Evolutionary conservation across 2,888 invertebrate species (phyloP).

Genomic region (Tetranychus truncatus): DNA sequence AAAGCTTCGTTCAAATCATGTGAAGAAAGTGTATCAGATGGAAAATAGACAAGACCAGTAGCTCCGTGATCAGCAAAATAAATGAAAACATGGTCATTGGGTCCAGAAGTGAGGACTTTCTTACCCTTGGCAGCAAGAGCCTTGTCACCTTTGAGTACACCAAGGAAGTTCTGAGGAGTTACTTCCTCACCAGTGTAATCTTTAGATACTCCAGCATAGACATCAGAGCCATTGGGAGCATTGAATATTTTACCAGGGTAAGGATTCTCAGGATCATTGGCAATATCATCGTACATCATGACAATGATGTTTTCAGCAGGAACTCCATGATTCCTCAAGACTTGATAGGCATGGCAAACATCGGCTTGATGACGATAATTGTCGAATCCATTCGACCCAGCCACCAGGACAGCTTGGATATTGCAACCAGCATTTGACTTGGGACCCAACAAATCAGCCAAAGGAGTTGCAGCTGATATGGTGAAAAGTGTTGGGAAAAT

Average conservation of each 20-base stretch:
- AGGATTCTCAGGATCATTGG: conserved; percentile 38
- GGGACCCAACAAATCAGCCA: too few species aligned
- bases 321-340: conserved; percentile 38
- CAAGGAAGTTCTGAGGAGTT: conserved; percentile 40
- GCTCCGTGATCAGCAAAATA: conserved; percentile 43
- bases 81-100: conserved; percentile 34
- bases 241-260: conserved; percentile 41
- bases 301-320: conserved; percentile 41
- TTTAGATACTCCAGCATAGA: conserved; percentile 40
- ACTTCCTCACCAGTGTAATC: conserved; percentile 40
- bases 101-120: conserved; percentile 33
- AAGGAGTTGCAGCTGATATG: too few species aligned
- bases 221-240: conserved; percentile 39
- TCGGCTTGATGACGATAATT: conserved; percentile 47
- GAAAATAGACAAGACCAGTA: conserved; percentile 41
- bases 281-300: conserved; percentile 46
- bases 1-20: conserved; percentile 33
- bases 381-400: conserved; percentile 34
- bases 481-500: too few species aligned
- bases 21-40: conserved; percentile 33
- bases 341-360: conserved; percentile 42
- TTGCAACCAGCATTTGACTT: too few species aligned
- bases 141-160: conserved; percentile 39
- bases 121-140: conserved; percentile 26
- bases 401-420: too few species aligned